Conservation (phyloP, 2,113 vertebrate genomes). For the Oncorhynchus keta region DNA sequence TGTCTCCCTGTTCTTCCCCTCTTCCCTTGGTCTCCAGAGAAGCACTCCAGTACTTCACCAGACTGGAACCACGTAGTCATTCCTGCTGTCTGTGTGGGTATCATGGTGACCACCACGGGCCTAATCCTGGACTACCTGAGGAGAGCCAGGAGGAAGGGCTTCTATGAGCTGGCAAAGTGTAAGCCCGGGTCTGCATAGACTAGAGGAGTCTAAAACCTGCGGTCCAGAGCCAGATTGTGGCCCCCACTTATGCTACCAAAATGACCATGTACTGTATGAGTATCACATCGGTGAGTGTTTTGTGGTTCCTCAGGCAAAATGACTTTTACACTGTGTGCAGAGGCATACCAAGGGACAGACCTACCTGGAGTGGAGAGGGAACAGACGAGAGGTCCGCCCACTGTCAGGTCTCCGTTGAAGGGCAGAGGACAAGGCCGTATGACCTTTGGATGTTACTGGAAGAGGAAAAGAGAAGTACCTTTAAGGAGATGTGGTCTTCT, state of each 20-base stretch:
- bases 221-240: background rate
- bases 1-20: background rate
- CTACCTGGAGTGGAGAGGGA: background rate
- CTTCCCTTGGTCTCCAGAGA: conserved; percentile 39
- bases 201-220: background rate
- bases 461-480: background rate
- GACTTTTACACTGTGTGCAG: background rate
- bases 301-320: background rate
- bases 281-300: too few relatives aligned
- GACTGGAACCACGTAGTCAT: conserved; percentile 33
- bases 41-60: conserved; percentile 10
- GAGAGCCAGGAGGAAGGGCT: conserved; percentile 64
- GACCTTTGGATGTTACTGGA: background rate
- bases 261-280: background rate
- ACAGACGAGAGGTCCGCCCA: background rate
- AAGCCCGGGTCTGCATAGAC: conserved; percentile 19
- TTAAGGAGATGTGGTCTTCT: background rate
- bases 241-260: background rate
- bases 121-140: conserved; percentile 55
- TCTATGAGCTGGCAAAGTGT: conserved; percentile 63
- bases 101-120: conserved; percentile 23
- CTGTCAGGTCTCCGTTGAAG: background rate
- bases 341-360: background rate
- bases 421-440: background rate
- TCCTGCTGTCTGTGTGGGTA: conserved; percentile 22